Evolutionary conservation across 2,888 invertebrate genomes (phyloP).

Genomic region (Metacarcinus magister): DNA sequence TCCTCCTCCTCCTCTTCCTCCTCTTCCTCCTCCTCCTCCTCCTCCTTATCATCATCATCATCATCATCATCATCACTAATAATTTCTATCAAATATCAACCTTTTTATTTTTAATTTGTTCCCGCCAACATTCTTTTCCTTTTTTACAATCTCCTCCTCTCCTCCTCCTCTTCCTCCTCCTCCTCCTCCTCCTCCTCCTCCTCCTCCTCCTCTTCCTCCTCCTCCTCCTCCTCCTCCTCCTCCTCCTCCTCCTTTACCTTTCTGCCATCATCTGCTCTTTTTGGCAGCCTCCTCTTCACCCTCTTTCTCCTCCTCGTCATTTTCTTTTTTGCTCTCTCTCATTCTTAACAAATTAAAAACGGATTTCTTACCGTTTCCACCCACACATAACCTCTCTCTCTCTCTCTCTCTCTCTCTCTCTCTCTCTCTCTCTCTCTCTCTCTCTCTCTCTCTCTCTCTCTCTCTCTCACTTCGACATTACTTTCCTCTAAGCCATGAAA

Average conservation of each 20-base stretch:
- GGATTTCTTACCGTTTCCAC: too few relatives aligned
- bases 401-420: too few relatives aligned
- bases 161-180: neutral
- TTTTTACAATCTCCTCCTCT: neutral
- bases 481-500: slow-evolving; percentile 20
- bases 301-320: too few relatives aligned
- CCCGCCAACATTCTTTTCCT: neutral
- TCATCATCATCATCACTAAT: neutral
- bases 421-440: too few relatives aligned
- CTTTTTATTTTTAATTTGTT: neutral
- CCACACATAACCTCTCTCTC: too few relatives aligned
- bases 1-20: neutral
- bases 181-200: neutral
- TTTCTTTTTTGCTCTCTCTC: too few relatives aligned
- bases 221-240: too few relatives aligned
- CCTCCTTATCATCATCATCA: neutral
- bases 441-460: too few relatives aligned
- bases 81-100: neutral
- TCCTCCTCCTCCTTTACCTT: neutral
- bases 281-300: too few relatives aligned
- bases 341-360: too few relatives aligned
- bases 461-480: neutral
- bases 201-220: neutral
- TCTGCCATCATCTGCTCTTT: neutral
- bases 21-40: neutral